phyloP scores from a whole-genome alignment of 2,113 vertebrate species.

The Cheilinus undulatus region DNA sequence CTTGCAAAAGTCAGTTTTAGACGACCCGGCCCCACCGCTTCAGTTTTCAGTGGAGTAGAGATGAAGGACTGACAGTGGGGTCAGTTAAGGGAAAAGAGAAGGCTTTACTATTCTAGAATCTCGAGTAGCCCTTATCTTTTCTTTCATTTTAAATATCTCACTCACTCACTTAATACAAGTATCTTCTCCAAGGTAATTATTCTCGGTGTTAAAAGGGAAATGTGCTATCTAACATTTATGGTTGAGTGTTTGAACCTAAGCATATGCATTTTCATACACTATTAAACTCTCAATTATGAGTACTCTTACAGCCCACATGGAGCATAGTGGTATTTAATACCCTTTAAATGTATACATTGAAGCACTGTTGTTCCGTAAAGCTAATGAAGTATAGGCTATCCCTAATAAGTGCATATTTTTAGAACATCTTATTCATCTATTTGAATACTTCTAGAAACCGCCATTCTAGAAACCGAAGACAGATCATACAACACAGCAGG shows the following conservation, averaged over 20 bases:
- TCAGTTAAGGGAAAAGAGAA: conserved; percentile 1
- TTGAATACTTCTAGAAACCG: no score
- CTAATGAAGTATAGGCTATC: no score
- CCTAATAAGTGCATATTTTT: no score
- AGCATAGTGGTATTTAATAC: neutral
- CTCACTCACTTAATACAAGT: conserved; percentile 12
- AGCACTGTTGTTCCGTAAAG: no score
- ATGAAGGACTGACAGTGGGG: neutral
- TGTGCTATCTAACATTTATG: conserved; percentile 2
- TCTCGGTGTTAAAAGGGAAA: conserved; percentile 2
- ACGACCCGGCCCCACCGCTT: neutral
- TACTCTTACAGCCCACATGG: conserved; percentile 1
- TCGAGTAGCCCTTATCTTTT: conserved; percentile 13
- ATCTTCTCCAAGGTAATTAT: neutral
- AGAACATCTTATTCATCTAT: no score
- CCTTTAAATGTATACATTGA: conserved; percentile 7
- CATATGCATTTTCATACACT: conserved; percentile 11
- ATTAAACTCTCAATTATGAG: conserved; percentile 4
- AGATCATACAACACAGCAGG: no score
- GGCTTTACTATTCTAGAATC: conserved; percentile 9
- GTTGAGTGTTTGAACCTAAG: neutral
- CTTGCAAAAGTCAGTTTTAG: neutral
- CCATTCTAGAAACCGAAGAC: no score
- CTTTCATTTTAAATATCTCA: conserved; percentile 1
- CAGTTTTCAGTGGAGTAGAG: conserved; percentile 1